Conservation (phyloP, 2,797 vertebrate genomes). For the Coracias cyanogaster region DNA sequence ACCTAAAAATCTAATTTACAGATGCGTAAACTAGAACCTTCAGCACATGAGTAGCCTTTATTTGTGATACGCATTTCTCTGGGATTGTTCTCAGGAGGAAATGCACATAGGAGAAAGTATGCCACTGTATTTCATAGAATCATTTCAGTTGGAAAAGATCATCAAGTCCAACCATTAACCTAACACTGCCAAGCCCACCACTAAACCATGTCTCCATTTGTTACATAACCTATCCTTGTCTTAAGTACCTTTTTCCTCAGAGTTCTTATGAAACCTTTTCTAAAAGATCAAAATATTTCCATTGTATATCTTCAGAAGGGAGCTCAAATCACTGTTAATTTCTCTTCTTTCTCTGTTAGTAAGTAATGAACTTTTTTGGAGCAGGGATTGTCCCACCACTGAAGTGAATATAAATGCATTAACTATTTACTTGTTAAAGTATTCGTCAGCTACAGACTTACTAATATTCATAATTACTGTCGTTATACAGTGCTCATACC, state of each 20-base stretch:
- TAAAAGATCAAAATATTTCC: not conserved
- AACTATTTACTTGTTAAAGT: not conserved
- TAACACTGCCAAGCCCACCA: too few relatives aligned
- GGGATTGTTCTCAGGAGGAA: not conserved
- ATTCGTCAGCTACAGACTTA: not conserved
- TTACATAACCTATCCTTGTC: not conserved
- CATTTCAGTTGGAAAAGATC: too few relatives aligned
- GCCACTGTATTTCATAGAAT: not conserved
- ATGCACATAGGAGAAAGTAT: not conserved
- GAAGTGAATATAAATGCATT: not conserved
- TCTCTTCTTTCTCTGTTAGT: not conserved
- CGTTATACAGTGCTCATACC: not conserved
- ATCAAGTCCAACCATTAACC: too few relatives aligned
- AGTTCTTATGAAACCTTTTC: not conserved
- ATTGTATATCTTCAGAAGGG: not conserved
- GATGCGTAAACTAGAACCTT: not conserved
- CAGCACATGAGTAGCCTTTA: not conserved
- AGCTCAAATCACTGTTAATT: not conserved
- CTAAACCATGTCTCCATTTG: not conserved
- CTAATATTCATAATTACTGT: not conserved
- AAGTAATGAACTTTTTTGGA: not conserved
- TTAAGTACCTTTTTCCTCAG: not conserved
- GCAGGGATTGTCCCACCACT: not conserved
- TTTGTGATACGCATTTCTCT: not conserved
- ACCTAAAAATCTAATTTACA: not conserved